phyloP scores from a whole-genome alignment of 2,888 invertebrate genomes.

The Pyralis farinalis region DNA sequence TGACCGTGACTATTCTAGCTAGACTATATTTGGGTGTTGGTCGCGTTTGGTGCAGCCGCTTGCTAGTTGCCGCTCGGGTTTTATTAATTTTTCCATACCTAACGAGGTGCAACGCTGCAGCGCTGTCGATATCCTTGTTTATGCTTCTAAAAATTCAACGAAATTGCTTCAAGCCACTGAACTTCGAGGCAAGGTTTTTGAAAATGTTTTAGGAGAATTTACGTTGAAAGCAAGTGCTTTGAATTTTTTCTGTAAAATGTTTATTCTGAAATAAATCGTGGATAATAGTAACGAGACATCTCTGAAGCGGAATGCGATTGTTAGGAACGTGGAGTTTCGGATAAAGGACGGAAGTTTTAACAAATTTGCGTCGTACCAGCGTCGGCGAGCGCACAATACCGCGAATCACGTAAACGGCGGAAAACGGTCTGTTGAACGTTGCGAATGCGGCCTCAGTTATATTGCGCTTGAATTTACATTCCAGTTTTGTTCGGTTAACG shows the following conservation, averaged over 20 bases:
- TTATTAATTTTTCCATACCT: constrained; percentile 48
- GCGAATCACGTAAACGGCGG: constrained; percentile 19
- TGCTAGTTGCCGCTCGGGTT: constrained; percentile 27
- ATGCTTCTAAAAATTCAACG: too few relatives aligned
- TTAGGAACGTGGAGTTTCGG: neutral
- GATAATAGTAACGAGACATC: too few relatives aligned
- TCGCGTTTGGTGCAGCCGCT: constrained; percentile 20
- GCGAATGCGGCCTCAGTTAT: neutral
- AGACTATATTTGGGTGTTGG: constrained; percentile 1
- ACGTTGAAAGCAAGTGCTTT: too few relatives aligned
- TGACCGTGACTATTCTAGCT: too few relatives aligned
- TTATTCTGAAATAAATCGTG: too few relatives aligned
- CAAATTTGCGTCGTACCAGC: neutral
- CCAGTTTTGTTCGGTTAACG: too few relatives aligned
- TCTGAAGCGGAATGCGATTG: neutral
- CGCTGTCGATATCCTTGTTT: too few relatives aligned
- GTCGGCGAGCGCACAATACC: constrained; percentile 11
- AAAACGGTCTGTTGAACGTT: constrained; percentile 10
- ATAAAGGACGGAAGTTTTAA: neutral
- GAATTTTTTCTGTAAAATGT: too few relatives aligned
- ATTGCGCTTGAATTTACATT: too few relatives aligned
- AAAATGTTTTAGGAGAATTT: too few relatives aligned
- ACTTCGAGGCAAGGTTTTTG: too few relatives aligned
- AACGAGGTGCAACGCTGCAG: constrained; percentile 33
- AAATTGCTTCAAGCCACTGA: too few relatives aligned